Conservation (phyloP, 1,140 invertebrate genomes). For the Octopus sinensis region DNA sequence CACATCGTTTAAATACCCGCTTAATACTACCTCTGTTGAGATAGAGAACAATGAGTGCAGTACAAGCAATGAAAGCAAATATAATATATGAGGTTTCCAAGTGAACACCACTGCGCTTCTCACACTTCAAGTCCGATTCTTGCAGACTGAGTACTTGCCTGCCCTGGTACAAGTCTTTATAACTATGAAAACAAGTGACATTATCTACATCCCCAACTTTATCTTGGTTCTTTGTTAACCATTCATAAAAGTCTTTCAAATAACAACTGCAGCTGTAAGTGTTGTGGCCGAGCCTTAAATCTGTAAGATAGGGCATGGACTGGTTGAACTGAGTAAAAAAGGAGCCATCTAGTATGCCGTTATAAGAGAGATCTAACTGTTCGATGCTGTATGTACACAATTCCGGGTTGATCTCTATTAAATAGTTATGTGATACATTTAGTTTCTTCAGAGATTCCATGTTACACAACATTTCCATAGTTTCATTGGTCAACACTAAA, state of each 20-base stretch:
- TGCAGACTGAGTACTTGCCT: neutral
- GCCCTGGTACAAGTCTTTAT: neutral
- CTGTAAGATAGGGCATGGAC: conserved; percentile 6
- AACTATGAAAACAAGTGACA: neutral
- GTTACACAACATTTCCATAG: conserved; percentile 23
- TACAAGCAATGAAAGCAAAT: neutral
- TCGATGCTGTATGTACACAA: conserved; percentile 17
- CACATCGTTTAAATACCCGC: neutral
- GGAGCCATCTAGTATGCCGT: conserved; percentile 15
- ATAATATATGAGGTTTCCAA: conserved; percentile 8
- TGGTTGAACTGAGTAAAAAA: conserved; percentile 18
- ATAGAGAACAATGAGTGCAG: neutral
- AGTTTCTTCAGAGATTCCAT: conserved; percentile 17
- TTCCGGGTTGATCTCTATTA: conserved; percentile 9
- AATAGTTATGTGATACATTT: conserved; percentile 25
- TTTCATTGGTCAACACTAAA: conserved; percentile 15
- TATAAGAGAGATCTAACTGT: conserved; percentile 21
- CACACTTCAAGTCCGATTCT: conserved; percentile 2
- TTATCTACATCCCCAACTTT: neutral
- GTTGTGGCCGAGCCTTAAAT: conserved; percentile 21
- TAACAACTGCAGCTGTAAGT: conserved; percentile 23
- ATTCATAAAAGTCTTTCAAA: conserved; percentile 21
- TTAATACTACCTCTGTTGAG: conserved; percentile 4
- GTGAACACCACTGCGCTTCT: neutral
- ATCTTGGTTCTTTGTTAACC: conserved; percentile 16